Conservation (phyloP, 30 jellyfish, hydroid and myxozoan species). For the Nemopilema nomurai region DNA sequence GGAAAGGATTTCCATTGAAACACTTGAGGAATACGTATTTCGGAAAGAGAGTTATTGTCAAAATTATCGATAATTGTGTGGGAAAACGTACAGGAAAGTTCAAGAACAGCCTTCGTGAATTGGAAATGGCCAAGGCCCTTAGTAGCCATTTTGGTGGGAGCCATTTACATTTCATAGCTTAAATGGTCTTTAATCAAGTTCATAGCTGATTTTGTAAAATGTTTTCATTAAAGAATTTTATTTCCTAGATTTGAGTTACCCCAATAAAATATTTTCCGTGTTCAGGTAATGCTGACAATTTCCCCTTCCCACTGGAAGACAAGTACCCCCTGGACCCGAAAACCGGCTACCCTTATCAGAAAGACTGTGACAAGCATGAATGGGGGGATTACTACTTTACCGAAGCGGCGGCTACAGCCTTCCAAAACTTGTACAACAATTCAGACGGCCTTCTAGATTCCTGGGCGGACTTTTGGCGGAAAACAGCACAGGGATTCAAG, state of each 20-base stretch:
- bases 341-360: conserved; percentile 93
- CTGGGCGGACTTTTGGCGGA: conserved; percentile 91
- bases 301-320: conserved; percentile 85
- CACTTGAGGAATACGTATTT: too few relatives aligned
- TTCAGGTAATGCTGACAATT: conserved; percentile 76
- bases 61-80: too few relatives aligned
- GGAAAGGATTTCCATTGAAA: too few relatives aligned
- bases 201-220: too few relatives aligned
- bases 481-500: conserved; percentile 84
- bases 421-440: conserved; percentile 86
- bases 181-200: too few relatives aligned
- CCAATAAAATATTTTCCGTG: background rate
- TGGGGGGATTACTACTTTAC: conserved; percentile 96
- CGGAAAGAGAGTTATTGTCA: too few relatives aligned
- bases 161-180: too few relatives aligned
- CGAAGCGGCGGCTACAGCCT: conserved; percentile 90
- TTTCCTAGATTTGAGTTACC: background rate
- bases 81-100: too few relatives aligned
- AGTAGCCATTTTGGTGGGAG: too few relatives aligned
- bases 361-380: conserved; percentile 77
- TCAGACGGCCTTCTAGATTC: conserved; percentile 88
- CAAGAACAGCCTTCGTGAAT: too few relatives aligned
- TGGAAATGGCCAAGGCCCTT: too few relatives aligned
- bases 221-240: too few relatives aligned
- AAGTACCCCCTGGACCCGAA: conserved; percentile 76